Evolutionary conservation across 2,888 invertebrate genomes (phyloP).

Genomic region (Eurytoma californica): DNA sequence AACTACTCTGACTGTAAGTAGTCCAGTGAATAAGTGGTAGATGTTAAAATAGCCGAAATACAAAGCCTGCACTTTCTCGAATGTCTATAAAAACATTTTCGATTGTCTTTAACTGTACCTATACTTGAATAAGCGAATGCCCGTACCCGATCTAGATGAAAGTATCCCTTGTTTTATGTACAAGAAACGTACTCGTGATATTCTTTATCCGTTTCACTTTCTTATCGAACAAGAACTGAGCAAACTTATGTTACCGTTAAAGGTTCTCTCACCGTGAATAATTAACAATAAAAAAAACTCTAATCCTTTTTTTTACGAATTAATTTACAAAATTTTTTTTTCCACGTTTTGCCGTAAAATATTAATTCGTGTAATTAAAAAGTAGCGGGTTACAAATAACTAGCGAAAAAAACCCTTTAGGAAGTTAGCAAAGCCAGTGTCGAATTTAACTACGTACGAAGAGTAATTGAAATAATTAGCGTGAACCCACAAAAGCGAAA

Average conservation of each 20-base stretch:
- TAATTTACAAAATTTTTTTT: not conserved
- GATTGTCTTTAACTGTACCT: conserved; percentile 7
- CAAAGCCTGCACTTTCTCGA: conserved; percentile 19
- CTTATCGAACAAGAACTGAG: not conserved
- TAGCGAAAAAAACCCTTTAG: not conserved
- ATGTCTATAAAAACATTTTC: conserved; percentile 34
- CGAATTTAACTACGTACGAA: too few relatives aligned
- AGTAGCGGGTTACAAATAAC: not conserved
- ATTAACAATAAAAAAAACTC: not conserved
- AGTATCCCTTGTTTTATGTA: conserved; percentile 16
- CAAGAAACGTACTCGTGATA: not conserved
- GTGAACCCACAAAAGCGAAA: not conserved
- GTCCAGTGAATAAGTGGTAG: too few relatives aligned
- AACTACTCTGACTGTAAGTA: too few relatives aligned
- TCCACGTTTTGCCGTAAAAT: not conserved
- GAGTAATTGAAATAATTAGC: not conserved
- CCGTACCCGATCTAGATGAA: conserved; percentile 13
- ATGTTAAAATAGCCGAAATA: not conserved
- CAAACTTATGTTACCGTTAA: too few relatives aligned
- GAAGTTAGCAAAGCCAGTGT: too few relatives aligned
- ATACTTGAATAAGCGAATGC: too few relatives aligned
- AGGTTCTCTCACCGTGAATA: not conserved
- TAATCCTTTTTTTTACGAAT: not conserved
- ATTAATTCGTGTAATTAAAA: not conserved
- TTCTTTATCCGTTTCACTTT: not conserved